Base-by-base conservation (phyloP, 2,113 vertebrate species). In the Tragelaphus strepsiceros region DNA sequence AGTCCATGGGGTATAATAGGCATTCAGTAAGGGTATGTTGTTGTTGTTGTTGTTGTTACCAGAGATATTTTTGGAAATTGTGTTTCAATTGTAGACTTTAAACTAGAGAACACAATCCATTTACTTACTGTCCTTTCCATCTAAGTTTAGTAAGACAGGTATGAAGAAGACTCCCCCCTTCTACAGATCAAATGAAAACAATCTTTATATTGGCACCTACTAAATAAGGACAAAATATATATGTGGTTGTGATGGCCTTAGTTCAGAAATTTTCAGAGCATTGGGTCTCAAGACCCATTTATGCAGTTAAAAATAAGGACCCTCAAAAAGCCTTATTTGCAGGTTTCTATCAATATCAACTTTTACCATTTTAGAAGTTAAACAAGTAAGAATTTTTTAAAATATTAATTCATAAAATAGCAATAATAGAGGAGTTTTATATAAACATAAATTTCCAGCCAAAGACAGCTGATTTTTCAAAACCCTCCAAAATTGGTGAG, bases 401-500 rank as follows among this genome's bases (percentile, higher is more conserved):
- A 80, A 85, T 88, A n/a, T 39, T 53, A 91, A 56, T 54, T 74
- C 32, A 74, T 86, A 89, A 91, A 56, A 19, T 71, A 82, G 82
- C 35, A 59, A 17, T 77, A 56, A 90, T 67, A 64, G 81, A 84
- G 17, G 7, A 35, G 35, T 95, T 91, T 85, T 91, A 92, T 74
- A 56, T 74, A 43, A 87, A 77, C 15, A 67, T n/a, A 89, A 61
- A 43, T 49, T 90, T 94, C 74, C 87, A 80, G 78, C 92, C 22
- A 89, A 95, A 92, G 95, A 39, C 78, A 86, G 91, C 54, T 92
- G 93, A 64, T 90, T 97, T 94, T 87, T n/a, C 39, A 89, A 91
- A 93, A 88, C 22, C 35, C 85, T 35, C 82, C 89, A 84, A 84
- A 74, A 71, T 46, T 19, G 90, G 12, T 95, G 59, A 89, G 56